phyloP scores from a whole-genome alignment of 2,113 vertebrate species.

The Columba janthina region DNA sequence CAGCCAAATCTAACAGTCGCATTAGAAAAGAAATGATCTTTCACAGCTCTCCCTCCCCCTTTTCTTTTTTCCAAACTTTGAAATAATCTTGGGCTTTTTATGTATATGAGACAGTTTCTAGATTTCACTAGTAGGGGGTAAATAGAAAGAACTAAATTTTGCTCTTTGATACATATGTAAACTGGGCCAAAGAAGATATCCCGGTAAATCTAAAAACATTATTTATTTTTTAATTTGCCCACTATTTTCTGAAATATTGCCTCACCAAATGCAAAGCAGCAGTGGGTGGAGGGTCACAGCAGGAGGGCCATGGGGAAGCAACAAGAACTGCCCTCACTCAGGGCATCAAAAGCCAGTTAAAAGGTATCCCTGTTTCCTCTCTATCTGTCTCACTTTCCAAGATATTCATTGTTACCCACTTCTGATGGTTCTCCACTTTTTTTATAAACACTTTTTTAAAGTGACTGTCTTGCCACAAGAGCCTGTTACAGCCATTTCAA shows the following conservation, averaged over 20 bases:
- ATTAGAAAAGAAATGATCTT: constrained; percentile 46
- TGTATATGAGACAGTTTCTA: neutral
- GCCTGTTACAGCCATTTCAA: neutral
- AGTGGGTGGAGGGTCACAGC: neutral
- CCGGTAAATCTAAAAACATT: neutral
- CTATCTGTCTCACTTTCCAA: neutral
- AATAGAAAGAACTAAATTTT: neutral
- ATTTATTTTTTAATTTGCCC: neutral
- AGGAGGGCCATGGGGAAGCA: fast-evolving
- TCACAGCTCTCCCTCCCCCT: neutral
- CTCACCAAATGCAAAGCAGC: neutral
- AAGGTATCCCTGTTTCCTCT: neutral
- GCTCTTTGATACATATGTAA: fast-evolving
- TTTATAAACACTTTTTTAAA: neutral
- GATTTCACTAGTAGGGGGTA: neutral
- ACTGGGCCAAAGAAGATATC: neutral
- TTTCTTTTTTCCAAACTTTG: neutral
- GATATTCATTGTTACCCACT: neutral
- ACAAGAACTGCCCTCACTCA: fast-evolving
- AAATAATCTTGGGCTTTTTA: constrained; percentile 22
- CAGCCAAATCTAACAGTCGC: constrained; percentile 19
- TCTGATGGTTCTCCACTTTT: neutral
- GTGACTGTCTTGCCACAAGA: neutral
- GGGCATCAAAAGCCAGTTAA: fast-evolving
- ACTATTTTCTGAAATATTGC: neutral